These are phyloP conservation scores for Sebastes aleutianus DNA, from an alignment of 2,797 vertebrate species.

Conservation along the genomic window DNA sequence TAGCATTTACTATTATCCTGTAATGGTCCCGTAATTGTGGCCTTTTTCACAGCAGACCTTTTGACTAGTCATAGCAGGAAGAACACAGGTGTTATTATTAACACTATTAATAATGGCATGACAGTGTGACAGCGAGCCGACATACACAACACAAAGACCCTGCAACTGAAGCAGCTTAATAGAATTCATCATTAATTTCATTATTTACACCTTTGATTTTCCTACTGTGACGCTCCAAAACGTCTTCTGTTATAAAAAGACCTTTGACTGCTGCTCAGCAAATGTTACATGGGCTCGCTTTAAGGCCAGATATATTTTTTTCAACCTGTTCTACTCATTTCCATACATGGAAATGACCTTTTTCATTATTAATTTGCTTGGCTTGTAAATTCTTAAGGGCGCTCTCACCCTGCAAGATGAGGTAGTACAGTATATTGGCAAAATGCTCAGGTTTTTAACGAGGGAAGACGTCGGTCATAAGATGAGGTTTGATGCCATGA, in stretches of 20 bases:
- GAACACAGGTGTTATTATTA: background rate
- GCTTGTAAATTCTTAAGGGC: slow-evolving; percentile 84
- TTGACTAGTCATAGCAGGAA: background rate
- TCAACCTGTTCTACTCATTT: slow-evolving; percentile 1
- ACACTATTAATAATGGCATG: background rate
- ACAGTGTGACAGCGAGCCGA: background rate
- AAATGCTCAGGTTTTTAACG: slow-evolving; percentile 78
- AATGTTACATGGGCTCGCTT: background rate
- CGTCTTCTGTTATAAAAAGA: background rate
- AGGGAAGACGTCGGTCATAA: slow-evolving; percentile 75
- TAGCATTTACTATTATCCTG: background rate
- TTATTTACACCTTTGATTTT: background rate
- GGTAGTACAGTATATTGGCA: slow-evolving; percentile 87
- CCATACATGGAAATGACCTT: background rate
- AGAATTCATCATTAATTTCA: background rate
- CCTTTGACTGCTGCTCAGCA: background rate
- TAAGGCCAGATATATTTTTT: background rate
- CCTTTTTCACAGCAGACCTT: background rate
- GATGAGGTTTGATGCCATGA: background rate
- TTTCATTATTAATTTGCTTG: slow-evolving; percentile 41
- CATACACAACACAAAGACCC: too few species aligned
- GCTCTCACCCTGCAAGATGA: slow-evolving; percentile 84
- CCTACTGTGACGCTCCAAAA: background rate
- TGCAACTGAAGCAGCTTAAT: background rate
- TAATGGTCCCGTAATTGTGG: background rate